Evolutionary conservation across 1,140 invertebrate genomes (phyloP).

Genomic region (Hesperophylax magnus): DNA sequence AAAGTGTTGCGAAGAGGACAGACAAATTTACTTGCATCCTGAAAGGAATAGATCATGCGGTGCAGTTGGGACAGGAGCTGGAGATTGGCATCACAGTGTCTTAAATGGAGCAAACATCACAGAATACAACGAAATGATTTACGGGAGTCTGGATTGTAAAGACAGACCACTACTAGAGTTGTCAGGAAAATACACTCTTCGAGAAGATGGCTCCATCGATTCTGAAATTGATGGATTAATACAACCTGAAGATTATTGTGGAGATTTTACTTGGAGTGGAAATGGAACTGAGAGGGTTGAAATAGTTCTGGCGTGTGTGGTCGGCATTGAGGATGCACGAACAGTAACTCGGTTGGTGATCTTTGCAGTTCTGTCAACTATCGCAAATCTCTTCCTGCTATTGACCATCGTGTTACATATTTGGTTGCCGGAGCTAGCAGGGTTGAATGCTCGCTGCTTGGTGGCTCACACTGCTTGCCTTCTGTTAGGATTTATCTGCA

Average conservation of each 20-base stretch:
- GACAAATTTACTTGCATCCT: conserved; percentile 11
- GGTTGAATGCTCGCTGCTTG: conserved; percentile 22
- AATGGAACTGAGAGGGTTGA: conserved; percentile 1
- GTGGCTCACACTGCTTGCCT: conserved; percentile 37
- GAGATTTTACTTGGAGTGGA: conserved; percentile 20
- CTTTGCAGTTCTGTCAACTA: conserved; percentile 1
- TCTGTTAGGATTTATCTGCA: conserved; percentile 34
- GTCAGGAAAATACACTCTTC: conserved; percentile 30
- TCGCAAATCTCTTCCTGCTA: conserved; percentile 5
- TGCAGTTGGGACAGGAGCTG: neutral
- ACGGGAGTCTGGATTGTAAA: conserved; percentile 6
- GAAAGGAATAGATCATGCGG: conserved; percentile 1
- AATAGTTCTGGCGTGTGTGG: conserved; percentile 32
- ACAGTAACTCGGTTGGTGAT: neutral
- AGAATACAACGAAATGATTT: conserved; percentile 18
- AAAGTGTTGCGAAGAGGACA: conserved; percentile 23
- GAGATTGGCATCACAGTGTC: conserved; percentile 31
- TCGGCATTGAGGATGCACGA: neutral
- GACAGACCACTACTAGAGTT: neutral
- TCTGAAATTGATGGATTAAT: conserved; percentile 39
- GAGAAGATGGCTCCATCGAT: conserved; percentile 24
- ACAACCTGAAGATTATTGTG: conserved; percentile 34
- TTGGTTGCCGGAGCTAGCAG: conserved; percentile 45
- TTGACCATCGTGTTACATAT: conserved; percentile 29
- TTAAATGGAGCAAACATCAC: conserved; percentile 6